Percentiles rank a stretch among this genome's conserved stretches.
Conservation (phyloP, 2,113 vertebrate genomes). For the Muscicapa adusta region DNA sequence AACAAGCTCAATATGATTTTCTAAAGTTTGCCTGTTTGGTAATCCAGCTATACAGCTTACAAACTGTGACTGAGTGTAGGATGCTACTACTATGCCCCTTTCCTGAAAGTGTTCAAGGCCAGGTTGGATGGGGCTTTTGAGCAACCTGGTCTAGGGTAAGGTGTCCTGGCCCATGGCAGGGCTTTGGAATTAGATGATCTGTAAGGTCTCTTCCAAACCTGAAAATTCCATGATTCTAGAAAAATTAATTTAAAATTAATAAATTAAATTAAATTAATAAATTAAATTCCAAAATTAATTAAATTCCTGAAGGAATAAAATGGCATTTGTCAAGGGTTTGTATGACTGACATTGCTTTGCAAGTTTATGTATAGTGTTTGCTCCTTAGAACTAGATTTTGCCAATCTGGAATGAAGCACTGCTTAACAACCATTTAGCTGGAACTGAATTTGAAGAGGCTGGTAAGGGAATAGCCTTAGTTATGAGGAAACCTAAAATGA, state of each 20-base stretch:
- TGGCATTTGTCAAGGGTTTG: neutral
- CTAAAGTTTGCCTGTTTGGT: neutral
- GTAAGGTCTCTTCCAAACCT: neutral
- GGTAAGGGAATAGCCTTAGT: neutral
- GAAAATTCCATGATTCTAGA: too few species aligned
- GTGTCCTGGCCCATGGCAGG: too few species aligned
- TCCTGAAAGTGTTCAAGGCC: neutral
- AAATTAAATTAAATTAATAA: too few species aligned
- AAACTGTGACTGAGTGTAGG: neutral
- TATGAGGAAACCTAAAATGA: neutral
- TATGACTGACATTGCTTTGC: neutral
- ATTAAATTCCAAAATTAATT: neutral
- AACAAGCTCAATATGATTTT: neutral
- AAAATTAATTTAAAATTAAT: too few species aligned
- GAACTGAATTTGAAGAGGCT: neutral
- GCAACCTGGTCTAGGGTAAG: neutral
- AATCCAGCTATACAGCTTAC: neutral
- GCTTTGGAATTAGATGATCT: neutral
- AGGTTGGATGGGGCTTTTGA: neutral
- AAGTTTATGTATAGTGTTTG: neutral
- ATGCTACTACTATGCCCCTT: neutral
- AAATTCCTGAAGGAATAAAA: neutral
- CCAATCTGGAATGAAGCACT: neutral
- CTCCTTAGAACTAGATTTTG: neutral
- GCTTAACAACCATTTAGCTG: neutral